phyloP scores from a whole-genome alignment of 1,140 invertebrate genomes.

The Hermetia illucens region DNA sequence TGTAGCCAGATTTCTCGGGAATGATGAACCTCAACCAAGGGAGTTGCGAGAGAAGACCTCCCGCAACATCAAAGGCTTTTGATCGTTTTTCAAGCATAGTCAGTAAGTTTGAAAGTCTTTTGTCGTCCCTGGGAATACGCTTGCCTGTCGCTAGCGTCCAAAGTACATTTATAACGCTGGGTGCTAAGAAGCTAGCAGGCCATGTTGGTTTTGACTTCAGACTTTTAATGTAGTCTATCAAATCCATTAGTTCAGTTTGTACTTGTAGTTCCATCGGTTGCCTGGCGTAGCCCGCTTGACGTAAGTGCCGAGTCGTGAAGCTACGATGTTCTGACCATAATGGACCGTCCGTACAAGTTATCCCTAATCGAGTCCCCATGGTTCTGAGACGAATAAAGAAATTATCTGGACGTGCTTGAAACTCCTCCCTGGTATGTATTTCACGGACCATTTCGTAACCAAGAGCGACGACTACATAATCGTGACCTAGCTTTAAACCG shows the following conservation, averaged over 20 bases:
- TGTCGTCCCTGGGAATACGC: constrained; percentile 32
- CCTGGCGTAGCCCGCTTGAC: constrained; percentile 59
- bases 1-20: constrained; percentile 51
- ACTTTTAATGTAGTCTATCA: constrained; percentile 35
- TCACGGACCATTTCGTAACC: constrained; percentile 40
- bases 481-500: constrained; percentile 48
- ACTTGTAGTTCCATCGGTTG: constrained; percentile 56
- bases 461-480: constrained; percentile 43
- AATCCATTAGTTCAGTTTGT: constrained; percentile 39
- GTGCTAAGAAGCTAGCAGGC: constrained; percentile 33
- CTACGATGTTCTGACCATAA: constrained; percentile 59
- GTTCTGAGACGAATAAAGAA: constrained; percentile 55
- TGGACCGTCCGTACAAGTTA: constrained; percentile 60
- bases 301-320: constrained; percentile 55
- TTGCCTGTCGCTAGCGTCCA: constrained; percentile 59
- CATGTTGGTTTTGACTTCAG: constrained; percentile 22
- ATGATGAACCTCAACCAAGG: constrained; percentile 55
- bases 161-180: constrained; percentile 55
- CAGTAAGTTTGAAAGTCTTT: constrained; percentile 41
- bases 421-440: constrained; percentile 47
- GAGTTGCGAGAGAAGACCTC: constrained; percentile 48
- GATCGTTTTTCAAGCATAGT: constrained; percentile 44
- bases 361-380: constrained; percentile 45
- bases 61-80: constrained; percentile 51
- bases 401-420: constrained; percentile 54